These are phyloP conservation scores for Lucinisca nassula DNA, from an alignment of 2,888 invertebrate genomes.

Conservation along the genomic window DNA sequence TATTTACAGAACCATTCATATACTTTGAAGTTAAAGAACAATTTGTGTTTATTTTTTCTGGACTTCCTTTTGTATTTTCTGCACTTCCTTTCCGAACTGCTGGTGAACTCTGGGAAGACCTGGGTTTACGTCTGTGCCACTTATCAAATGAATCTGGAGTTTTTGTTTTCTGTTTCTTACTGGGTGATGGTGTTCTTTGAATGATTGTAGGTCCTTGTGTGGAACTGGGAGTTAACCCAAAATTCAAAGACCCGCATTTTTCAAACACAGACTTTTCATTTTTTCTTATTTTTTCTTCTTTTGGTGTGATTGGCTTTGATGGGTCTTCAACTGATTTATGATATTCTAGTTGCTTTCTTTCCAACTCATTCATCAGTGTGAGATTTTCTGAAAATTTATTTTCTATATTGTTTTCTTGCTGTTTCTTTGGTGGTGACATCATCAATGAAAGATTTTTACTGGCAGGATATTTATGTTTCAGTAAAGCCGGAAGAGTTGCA, in stretches of 20 bases:
- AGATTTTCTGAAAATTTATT: not conserved
- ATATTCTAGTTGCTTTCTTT: no score
- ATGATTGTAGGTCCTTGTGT: not conserved
- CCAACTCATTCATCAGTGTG: not conserved
- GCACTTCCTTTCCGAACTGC: constrained; percentile 16
- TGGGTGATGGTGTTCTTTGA: constrained; percentile 69
- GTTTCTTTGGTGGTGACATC: not conserved
- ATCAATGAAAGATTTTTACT: not conserved
- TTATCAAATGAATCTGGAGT: constrained; percentile 78
- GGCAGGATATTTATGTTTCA: not conserved
- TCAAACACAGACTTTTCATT: not conserved
- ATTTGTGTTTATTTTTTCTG: no score
- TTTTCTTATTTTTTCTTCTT: not conserved
- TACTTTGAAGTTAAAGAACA: no score
- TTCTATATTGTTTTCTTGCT: not conserved
- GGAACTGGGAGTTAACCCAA: not conserved
- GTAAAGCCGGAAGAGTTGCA: not conserved
- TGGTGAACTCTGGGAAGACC: constrained; percentile 53
- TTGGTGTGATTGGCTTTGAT: not conserved
- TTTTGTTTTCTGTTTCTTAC: constrained; percentile 55
- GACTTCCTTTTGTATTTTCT: no score
- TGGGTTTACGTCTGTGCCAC: constrained; percentile 76
- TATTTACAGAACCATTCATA: not conserved
- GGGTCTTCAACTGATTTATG: no score
- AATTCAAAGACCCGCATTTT: not conserved